phyloP scores from a whole-genome alignment of 2,113 vertebrate genomes.

The Ceuthmochares aereus region DNA sequence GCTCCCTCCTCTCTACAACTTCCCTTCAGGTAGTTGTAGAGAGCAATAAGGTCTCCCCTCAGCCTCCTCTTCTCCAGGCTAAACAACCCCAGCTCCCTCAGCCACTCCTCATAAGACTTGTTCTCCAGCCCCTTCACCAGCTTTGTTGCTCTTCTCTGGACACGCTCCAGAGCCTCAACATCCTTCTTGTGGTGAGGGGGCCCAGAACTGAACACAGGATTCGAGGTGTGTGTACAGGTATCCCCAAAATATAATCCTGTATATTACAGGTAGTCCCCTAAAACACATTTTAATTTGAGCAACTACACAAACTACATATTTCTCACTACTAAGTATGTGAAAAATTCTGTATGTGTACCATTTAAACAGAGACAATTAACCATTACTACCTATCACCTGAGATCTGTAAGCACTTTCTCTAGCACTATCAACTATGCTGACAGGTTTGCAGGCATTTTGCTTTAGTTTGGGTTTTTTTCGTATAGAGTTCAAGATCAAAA shows the following conservation, averaged over 20 bases:
- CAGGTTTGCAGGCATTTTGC: not conserved
- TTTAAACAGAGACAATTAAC: not conserved
- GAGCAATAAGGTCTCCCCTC: too few species aligned
- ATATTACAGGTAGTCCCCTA: not conserved
- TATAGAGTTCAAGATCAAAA: not conserved
- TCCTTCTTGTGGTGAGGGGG: too few species aligned
- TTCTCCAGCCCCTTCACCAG: too few species aligned
- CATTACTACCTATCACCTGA: not conserved
- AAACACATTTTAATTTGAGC: not conserved
- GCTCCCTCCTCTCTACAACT: too few species aligned
- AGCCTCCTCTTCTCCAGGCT: too few species aligned
- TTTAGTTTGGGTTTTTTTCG: accelerated
- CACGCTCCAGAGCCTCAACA: too few species aligned
- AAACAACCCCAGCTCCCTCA: too few species aligned
- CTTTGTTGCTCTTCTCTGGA: too few species aligned
- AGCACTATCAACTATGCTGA: not conserved
- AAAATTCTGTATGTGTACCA: not conserved
- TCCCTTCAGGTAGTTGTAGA: too few species aligned
- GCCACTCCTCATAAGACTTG: too few species aligned
- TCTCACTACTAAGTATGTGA: not conserved
- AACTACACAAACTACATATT: not conserved
- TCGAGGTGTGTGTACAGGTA: too few species aligned
- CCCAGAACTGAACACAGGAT: too few species aligned
- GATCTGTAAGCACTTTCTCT: not conserved
- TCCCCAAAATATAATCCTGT: not conserved